Percentiles rank a stretch among this genome's conserved stretches.
These are phyloP conservation scores for Hirtodrosophila duncani DNA, from an alignment of 2,888 invertebrate species.

Conservation along the genomic window DNA sequence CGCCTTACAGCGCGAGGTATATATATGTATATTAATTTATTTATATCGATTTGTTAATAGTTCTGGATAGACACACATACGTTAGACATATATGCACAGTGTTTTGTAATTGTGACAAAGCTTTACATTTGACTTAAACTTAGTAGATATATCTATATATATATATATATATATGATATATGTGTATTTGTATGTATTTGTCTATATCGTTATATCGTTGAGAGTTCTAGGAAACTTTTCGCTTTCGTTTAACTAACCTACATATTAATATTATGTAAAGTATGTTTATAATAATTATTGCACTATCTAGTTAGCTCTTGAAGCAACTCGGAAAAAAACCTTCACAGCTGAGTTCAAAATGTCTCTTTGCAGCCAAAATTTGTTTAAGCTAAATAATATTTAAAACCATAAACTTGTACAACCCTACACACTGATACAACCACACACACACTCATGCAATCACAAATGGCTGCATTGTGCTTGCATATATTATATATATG, in stretches of 20 bases:
- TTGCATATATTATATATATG: conserved; percentile 5
- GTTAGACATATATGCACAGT: conserved; percentile 66
- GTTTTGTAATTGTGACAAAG: conserved; percentile 38
- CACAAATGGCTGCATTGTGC: conserved; percentile 53
- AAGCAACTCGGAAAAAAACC: too few relatives aligned
- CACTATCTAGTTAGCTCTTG: conserved; percentile 38
- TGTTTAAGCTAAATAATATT: too few relatives aligned
- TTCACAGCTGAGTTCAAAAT: too few relatives aligned
- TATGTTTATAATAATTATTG: conserved; percentile 6
- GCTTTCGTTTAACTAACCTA: too few relatives aligned
- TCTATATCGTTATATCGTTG: too few relatives aligned
- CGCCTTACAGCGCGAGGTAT: conserved; percentile 45
- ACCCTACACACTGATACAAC: conserved; percentile 1
- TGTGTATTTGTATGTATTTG: too few relatives aligned
- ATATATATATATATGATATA: too few relatives aligned
- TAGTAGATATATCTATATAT: too few relatives aligned
- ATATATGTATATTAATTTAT: conserved; percentile 14
- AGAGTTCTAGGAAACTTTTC: too few relatives aligned
- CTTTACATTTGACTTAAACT: conserved; percentile 11
- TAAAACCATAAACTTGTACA: too few relatives aligned
- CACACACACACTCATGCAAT: conserved; percentile 8
- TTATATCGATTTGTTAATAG: conserved; percentile 20
- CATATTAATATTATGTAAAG: too few relatives aligned
- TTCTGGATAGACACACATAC: conserved; percentile 10
- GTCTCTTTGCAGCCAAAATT: too few relatives aligned